Conservation (phyloP, 1,140 invertebrate genomes). For the Drosophila sp. region DNA sequence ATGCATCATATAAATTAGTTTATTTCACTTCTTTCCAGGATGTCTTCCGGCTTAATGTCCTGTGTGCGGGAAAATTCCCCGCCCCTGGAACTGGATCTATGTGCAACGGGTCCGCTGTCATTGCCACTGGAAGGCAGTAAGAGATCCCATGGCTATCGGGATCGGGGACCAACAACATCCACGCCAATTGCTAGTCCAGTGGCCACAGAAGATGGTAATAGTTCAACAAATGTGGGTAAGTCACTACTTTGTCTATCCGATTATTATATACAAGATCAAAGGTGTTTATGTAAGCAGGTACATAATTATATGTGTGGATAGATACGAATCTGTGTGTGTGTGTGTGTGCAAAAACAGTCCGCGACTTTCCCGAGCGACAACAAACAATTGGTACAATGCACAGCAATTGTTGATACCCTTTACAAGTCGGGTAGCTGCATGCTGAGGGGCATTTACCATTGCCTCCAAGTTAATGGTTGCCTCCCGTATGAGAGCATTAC, state of each 20-base stretch:
- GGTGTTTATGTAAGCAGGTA: slow-evolving; percentile 2
- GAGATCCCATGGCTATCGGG: slow-evolving; percentile 48
- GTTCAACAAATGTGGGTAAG: slow-evolving; percentile 59
- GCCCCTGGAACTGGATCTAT: slow-evolving; percentile 75
- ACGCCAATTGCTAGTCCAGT: slow-evolving; percentile 63
- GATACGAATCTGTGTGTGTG: slow-evolving; percentile 1
- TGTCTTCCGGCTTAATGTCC: slow-evolving; percentile 85
- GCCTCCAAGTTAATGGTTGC: not conserved
- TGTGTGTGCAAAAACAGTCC: slow-evolving; percentile 33
- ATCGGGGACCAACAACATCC: slow-evolving; percentile 56
- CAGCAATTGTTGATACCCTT: slow-evolving; percentile 62
- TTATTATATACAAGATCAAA: slow-evolving; percentile 9
- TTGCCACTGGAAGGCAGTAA: slow-evolving; percentile 57
- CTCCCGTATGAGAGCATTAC: slow-evolving; percentile 12
- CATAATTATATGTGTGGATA: not conserved
- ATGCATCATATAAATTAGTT: not conserved
- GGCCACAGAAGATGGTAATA: slow-evolving; percentile 44
- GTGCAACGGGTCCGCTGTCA: slow-evolving; percentile 68
- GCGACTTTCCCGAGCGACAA: slow-evolving; percentile 39
- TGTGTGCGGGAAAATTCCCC: slow-evolving; percentile 86
- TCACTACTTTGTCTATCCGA: slow-evolving; percentile 26
- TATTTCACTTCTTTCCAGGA: slow-evolving; percentile 57
- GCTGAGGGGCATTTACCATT: not conserved
- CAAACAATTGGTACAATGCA: slow-evolving; percentile 55
- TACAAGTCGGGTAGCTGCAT: not conserved